Evolutionary conservation across 1,140 invertebrate genomes (phyloP), one percentile per base, ranked within the genome.

Genomic region (Batillaria attramentaria): DNA sequence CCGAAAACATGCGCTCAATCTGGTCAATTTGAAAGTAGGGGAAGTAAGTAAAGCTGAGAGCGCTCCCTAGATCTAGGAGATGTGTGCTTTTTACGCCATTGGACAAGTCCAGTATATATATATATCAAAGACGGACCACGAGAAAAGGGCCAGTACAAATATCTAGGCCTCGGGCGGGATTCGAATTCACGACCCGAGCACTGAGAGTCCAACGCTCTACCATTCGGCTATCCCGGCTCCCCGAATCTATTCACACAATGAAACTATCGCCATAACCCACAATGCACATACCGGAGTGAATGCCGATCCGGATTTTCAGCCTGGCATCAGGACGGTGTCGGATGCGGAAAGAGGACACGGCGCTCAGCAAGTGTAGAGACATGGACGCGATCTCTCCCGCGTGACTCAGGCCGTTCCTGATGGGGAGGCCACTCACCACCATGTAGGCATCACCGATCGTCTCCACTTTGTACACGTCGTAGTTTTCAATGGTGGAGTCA

Each of bases 271-370:
- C 28, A 37, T 24, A 68, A 18, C 37, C 31, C 2, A 57, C 20
- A 13, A 66, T 24, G 13, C 24, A 89, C 68, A 72, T 81, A 96
- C 97, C 97, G 85, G 97, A 96, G 87, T 98, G 97, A 84, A 98
- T 95, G 78, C 97, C 98, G 87, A 99, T 99, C 79, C 98, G 92
- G 1, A 98, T 94, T 91, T 95, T 95, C n/a, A 98, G 92, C 79
- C 95, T 94, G 82, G 95, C 95, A 39, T 96, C 94, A 0, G 95
- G 96, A 78, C 94, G 93, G 86, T 98, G 97, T 42, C 94, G 93
- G 72, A 98, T 96, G 10, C 94, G 95, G 86, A 98, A 98, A 8
- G 94, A 94, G 60, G 95, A 94, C 1, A 97, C 95, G 0, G 95
- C 95, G 80, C 95, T 94, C 1, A 98, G 92, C 2, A 98, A 94